Percentiles rank a stretch among this genome's conserved stretches.
phyloP scores from a whole-genome alignment of 2,797 vertebrate genomes.

The Sebastes wilsoni region DNA sequence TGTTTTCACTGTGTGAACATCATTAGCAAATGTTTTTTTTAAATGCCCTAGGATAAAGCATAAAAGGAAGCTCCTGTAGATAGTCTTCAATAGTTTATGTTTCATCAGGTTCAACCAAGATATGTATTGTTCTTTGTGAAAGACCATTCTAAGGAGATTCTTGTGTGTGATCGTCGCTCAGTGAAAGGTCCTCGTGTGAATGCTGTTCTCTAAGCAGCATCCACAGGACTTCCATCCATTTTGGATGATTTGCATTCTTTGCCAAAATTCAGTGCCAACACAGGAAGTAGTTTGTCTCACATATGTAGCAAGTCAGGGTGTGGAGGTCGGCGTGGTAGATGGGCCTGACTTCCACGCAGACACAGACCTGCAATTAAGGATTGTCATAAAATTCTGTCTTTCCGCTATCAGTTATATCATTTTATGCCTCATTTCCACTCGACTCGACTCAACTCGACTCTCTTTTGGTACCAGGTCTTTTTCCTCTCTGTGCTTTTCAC shows the following conservation, averaged over 20 bases:
- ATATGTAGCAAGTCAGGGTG: background rate
- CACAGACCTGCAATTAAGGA: background rate
- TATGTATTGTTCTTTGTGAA: background rate
- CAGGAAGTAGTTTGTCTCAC: background rate
- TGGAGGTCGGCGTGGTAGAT: background rate
- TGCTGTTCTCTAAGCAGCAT: background rate
- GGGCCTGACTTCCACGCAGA: background rate
- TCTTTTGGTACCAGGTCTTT: too few species aligned
- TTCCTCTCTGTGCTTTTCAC: too few species aligned
- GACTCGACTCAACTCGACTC: too few species aligned
- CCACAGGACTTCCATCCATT: background rate
- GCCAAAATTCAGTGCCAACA: background rate
- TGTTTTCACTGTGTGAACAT: slow-evolving; percentile 56
- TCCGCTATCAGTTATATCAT: background rate
- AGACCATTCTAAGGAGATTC: background rate
- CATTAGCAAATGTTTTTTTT: slow-evolving; percentile 44
- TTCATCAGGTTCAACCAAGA: background rate
- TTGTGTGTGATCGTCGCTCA: background rate
- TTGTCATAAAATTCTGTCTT: background rate
- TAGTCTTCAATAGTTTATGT: background rate
- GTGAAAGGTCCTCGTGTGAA: background rate
- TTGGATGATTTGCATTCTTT: background rate
- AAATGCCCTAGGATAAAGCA: background rate
- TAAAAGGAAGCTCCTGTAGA: background rate
- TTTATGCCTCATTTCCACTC: too few species aligned